phyloP scores from a whole-genome alignment of 37 sponge, comb jelly and placozoan genomes.

The Eunapius fragilis region DNA sequence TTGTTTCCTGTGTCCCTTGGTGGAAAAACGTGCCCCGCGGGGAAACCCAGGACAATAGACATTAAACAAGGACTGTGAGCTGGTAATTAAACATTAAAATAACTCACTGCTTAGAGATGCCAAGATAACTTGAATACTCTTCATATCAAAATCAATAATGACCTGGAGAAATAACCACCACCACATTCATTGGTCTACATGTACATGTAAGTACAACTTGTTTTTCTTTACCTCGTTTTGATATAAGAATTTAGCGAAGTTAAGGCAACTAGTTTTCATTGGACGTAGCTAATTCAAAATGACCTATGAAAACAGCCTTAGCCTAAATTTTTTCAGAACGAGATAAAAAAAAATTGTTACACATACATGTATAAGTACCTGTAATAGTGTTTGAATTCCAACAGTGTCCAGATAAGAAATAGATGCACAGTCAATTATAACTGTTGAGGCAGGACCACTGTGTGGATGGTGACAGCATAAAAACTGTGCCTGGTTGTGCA shows the following conservation, averaged over 20 bases:
- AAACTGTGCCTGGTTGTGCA: too few species aligned
- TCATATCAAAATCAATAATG: conserved; percentile 1
- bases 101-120: conserved; percentile 24
- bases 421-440: conserved; percentile 18
- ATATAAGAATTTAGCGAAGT: too few species aligned
- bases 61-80: background rate
- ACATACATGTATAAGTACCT: background rate
- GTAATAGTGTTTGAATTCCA: conserved; percentile 19
- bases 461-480: background rate
- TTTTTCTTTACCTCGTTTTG: too few species aligned
- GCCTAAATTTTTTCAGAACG: too few species aligned
- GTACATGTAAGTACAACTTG: too few species aligned
- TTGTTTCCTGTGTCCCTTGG: too few species aligned
- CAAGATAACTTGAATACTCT: conserved; percentile 27
- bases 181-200: too few species aligned
- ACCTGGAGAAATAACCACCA: background rate
- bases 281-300: too few species aligned
- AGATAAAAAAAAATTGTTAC: background rate
- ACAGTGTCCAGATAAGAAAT: conserved; percentile 18
- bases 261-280: too few species aligned
- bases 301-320: too few species aligned
- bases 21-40: too few species aligned
- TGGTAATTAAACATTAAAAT: background rate
- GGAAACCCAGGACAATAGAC: too few species aligned
- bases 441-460: background rate